Evolutionary conservation across 2,888 invertebrate genomes (phyloP).

Genomic region (Pediacus dermestoides): DNA sequence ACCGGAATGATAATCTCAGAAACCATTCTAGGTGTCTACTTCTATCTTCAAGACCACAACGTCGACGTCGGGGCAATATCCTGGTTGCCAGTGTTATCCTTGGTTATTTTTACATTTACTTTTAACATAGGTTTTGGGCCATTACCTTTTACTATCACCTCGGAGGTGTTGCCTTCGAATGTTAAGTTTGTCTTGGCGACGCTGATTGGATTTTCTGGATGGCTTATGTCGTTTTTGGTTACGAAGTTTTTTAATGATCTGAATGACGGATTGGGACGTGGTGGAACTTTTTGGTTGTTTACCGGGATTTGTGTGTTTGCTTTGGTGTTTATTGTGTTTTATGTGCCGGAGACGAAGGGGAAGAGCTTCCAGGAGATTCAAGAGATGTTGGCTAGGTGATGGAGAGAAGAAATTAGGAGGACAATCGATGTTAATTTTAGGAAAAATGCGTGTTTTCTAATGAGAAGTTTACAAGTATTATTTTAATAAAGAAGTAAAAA

Average conservation of each 20-base stretch:
- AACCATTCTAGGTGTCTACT: slow-evolving; percentile 59
- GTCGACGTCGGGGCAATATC: slow-evolving; percentile 22
- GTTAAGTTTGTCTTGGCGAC: slow-evolving; percentile 71
- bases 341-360: slow-evolving; percentile 72
- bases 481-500: too few relatives aligned
- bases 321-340: slow-evolving; percentile 27
- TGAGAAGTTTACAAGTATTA: too few relatives aligned
- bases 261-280: slow-evolving; percentile 57
- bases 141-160: slow-evolving; percentile 59
- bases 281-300: slow-evolving; percentile 70
- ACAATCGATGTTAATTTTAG: too few relatives aligned
- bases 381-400: slow-evolving; percentile 40
- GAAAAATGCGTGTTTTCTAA: too few relatives aligned
- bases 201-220: slow-evolving; percentile 71
- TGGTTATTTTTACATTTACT: slow-evolving; percentile 67
- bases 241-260: slow-evolving; percentile 68
- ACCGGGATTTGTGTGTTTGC: slow-evolving; percentile 41
- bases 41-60: slow-evolving; percentile 54
- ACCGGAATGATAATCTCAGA: slow-evolving; percentile 62
- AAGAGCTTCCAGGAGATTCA: slow-evolving; percentile 82
- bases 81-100: slow-evolving; percentile 34
- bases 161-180: slow-evolving; percentile 75
- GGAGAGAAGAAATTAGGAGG: too few relatives aligned
- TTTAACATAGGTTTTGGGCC: slow-evolving; percentile 71
- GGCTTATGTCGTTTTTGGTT: slow-evolving; percentile 70